phyloP scores from a whole-genome alignment of 2,113 vertebrate species.

The Campylorhamphus procurvoides region DNA sequence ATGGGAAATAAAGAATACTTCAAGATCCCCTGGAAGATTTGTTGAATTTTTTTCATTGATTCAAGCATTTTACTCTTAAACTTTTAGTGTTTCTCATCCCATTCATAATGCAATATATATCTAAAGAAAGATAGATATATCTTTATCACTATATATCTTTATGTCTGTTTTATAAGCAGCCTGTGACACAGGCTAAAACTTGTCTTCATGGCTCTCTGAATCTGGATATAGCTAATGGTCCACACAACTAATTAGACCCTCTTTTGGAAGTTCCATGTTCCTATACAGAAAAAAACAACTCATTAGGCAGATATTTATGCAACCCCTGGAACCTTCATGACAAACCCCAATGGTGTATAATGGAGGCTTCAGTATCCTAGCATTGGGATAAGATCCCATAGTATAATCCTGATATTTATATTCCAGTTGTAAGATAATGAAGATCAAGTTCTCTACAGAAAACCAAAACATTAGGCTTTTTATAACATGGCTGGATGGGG shows the following conservation, averaged over 20 bases:
- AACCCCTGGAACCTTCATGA: background rate
- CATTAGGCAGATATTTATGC: background rate
- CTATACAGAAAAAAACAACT: background rate
- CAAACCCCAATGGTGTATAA: background rate
- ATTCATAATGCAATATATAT: background rate
- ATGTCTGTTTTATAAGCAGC: rapidly evolving
- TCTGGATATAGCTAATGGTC: background rate
- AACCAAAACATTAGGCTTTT: background rate
- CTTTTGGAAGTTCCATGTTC: background rate
- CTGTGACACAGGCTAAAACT: background rate
- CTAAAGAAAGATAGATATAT: background rate
- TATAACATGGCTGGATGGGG: too few species aligned
- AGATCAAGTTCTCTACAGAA: background rate
- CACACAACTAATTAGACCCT: background rate
- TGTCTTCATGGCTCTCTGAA: background rate
- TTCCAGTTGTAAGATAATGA: background rate
- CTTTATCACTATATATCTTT: background rate
- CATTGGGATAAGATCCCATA: background rate
- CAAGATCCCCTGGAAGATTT: background rate
- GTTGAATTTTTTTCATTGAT: background rate
- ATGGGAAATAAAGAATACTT: background rate
- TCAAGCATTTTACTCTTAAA: background rate
- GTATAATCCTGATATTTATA: background rate
- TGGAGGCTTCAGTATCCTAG: background rate
- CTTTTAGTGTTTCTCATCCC: background rate